Evolutionary conservation across 2,797 vertebrate species (phyloP).

Genomic region (Sparidentex hasta): DNA sequence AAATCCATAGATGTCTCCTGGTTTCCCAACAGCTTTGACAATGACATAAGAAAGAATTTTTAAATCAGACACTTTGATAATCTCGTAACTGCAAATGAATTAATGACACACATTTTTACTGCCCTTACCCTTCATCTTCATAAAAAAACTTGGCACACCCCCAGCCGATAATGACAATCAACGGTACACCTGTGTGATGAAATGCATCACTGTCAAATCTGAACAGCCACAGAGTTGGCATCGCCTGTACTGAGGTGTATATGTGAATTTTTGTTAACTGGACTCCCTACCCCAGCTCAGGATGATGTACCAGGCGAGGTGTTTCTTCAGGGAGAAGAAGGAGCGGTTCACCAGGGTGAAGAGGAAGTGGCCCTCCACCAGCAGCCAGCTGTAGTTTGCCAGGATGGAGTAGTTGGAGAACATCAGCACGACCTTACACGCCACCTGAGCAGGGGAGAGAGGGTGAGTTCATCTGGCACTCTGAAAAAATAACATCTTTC

Average conservation of each 20-base stretch:
- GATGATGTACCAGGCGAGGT: conserved; percentile 89
- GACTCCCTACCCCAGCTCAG: conserved; percentile 92
- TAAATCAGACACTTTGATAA: neutral
- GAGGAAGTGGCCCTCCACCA: conserved; percentile 96
- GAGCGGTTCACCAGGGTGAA: conserved; percentile 92
- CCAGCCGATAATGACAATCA: conserved; percentile 88
- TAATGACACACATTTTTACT: neutral
- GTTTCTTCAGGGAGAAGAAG: conserved; percentile 93
- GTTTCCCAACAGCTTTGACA: conserved; percentile 93
- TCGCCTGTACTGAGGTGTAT: neutral
- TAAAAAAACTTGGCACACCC: conserved; percentile 88
- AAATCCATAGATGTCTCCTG: conserved; percentile 87
- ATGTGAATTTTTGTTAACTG: neutral
- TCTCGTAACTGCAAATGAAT: neutral
- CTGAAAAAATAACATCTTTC: neutral
- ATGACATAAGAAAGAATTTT: neutral
- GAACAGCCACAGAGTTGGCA: neutral
- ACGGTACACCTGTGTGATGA: conserved; percentile 85
- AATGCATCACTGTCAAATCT: neutral
- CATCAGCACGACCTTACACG: conserved; percentile 91
- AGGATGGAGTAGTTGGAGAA: conserved; percentile 96
- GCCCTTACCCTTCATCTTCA: conserved; percentile 91
- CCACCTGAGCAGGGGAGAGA: conserved; percentile 79
- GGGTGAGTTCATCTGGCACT: neutral
- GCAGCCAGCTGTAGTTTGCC: conserved; percentile 96